Evolutionary conservation across 2,113 vertebrate genomes (phyloP).

Genomic region (Plecturocebus donacophilus): DNA sequence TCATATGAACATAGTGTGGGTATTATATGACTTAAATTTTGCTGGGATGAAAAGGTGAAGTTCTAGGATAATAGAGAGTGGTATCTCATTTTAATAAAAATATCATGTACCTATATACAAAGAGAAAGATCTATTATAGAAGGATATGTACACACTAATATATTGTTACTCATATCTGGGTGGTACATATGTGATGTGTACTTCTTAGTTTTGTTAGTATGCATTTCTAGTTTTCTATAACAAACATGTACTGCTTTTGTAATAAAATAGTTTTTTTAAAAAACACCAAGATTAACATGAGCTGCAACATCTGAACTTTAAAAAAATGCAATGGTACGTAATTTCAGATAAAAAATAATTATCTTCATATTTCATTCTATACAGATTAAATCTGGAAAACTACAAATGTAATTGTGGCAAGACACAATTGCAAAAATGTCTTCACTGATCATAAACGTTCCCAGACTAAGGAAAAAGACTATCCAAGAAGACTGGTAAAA

Average conservation of each 20-base stretch:
- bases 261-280: background rate
- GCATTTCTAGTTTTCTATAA: background rate
- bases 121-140: background rate
- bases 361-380: background rate
- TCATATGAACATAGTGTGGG: background rate
- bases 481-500: background rate
- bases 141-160: background rate
- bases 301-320: background rate
- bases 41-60: background rate
- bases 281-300: background rate
- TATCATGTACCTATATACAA: background rate
- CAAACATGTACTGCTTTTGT: background rate
- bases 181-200: background rate
- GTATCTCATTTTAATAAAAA: background rate
- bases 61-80: background rate
- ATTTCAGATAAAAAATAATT: background rate
- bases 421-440: background rate
- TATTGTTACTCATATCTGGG: background rate
- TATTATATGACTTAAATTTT: background rate
- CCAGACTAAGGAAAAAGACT: background rate
- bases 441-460: background rate
- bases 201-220: background rate
- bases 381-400: background rate
- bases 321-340: background rate
- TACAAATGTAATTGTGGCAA: background rate